Percentiles rank a stretch among this genome's conserved stretches.
Conservation (phyloP, 2,113 vertebrate species). For the Vulpes ferrilata region DNA sequence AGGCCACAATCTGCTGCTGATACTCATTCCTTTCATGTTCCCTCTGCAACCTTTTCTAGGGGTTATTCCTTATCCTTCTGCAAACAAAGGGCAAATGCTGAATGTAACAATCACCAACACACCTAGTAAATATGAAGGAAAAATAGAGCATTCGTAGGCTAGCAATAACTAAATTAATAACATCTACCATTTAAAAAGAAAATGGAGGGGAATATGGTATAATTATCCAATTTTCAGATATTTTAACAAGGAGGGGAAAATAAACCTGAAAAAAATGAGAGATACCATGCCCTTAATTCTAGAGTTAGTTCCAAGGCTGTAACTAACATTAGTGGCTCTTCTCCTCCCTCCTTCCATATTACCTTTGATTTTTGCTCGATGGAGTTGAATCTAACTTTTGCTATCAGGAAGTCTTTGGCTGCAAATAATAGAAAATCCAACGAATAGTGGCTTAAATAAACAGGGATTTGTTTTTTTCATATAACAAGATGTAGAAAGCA, state of each 20-base stretch:
- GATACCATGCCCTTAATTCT: not conserved
- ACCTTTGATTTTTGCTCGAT: not conserved
- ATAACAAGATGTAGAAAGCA: not conserved
- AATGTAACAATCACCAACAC: not conserved
- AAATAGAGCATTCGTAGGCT: not conserved
- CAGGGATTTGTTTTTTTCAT: not conserved
- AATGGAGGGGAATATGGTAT: not conserved
- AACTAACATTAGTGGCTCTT: not conserved
- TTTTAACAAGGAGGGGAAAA: not conserved
- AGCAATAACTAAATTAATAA: not conserved
- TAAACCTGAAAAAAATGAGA: not conserved
- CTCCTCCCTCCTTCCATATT: not conserved
- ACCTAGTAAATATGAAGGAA: not conserved
- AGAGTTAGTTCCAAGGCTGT: not conserved
- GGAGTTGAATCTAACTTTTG: not conserved
- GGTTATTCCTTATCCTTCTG: not conserved
- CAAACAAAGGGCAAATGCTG: not conserved
- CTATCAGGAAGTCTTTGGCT: not conserved
- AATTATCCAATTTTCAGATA: not conserved
- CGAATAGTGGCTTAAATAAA: conserved; percentile 5
- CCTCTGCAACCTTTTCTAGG: not conserved
- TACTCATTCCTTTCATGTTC: not conserved
- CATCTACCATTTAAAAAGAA: not conserved
- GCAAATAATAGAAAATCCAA: conserved; percentile 43
- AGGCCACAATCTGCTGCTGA: not conserved